phyloP scores from a whole-genome alignment of 1,140 invertebrate species.

The Drosophila mojavensis region DNA sequence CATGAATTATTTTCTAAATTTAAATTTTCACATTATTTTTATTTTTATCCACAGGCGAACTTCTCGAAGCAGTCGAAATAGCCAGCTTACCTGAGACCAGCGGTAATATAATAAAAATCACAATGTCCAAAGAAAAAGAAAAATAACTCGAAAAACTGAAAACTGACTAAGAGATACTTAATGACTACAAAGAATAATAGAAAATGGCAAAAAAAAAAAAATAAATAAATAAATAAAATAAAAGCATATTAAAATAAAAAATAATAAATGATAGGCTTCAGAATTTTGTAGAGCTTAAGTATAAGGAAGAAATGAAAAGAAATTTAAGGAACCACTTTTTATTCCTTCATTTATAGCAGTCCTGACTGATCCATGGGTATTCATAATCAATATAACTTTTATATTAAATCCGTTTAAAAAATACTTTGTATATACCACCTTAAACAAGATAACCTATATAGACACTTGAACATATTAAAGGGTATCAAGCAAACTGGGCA shows the following conservation, averaged over 20 bases:
- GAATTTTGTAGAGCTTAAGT: no score
- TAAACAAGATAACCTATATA: not conserved
- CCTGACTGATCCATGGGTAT: no score
- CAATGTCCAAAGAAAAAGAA: not conserved
- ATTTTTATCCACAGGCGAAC: not conserved
- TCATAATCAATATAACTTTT: no score
- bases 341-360: no score
- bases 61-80: not conserved
- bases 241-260: not conserved
- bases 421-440: no score
- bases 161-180: not conserved
- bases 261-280: no score
- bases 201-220: no score
- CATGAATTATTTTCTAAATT: not conserved
- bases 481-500: slow-evolving; percentile 1
- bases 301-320: no score
- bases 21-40: not conserved
- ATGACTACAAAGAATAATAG: no score
- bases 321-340: no score
- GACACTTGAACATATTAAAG: not conserved
- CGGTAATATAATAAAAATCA: slow-evolving; percentile 3
- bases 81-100: not conserved
- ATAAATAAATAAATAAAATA: no score
- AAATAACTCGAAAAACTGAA: not conserved
- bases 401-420: no score